phyloP scores from a whole-genome alignment of 2,113 vertebrate species.

The Cygnus atratus region DNA sequence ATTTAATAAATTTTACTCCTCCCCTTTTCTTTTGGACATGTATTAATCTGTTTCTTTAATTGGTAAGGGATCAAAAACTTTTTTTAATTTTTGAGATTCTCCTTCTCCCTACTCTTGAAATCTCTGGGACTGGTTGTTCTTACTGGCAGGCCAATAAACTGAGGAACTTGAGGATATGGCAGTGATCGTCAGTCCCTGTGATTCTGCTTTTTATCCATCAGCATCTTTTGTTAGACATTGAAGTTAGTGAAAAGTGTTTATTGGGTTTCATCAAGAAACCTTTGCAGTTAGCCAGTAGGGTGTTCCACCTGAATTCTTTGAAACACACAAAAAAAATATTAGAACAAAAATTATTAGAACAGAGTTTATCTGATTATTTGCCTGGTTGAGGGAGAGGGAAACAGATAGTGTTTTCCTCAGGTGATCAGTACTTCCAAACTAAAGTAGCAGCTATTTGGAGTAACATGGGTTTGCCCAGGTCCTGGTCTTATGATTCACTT shows the following conservation, averaged over 20 bases:
- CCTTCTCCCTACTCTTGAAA: background rate
- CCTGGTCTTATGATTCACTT: background rate
- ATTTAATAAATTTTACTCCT: background rate
- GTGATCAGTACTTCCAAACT: background rate
- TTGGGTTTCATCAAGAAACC: background rate
- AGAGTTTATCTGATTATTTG: background rate
- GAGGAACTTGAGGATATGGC: background rate
- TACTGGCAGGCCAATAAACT: background rate
- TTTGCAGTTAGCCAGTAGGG: background rate
- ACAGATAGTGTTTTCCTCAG: background rate
- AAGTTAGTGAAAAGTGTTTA: background rate
- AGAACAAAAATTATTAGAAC: background rate
- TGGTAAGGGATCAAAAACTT: background rate
- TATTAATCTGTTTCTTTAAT: background rate
- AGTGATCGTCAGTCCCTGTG: background rate
- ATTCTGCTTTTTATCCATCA: background rate
- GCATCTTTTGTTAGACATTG: background rate
- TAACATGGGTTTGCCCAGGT: background rate
- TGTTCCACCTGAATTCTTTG: background rate
- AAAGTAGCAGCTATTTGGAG: background rate
- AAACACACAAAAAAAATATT: background rate
- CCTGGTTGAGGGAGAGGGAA: background rate
- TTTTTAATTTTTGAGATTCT: background rate
- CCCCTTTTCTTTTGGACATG: background rate
- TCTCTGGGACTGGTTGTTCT: background rate